Evolutionary conservation across 2,113 vertebrate genomes (phyloP).

Genomic region (Vidua macroura): DNA sequence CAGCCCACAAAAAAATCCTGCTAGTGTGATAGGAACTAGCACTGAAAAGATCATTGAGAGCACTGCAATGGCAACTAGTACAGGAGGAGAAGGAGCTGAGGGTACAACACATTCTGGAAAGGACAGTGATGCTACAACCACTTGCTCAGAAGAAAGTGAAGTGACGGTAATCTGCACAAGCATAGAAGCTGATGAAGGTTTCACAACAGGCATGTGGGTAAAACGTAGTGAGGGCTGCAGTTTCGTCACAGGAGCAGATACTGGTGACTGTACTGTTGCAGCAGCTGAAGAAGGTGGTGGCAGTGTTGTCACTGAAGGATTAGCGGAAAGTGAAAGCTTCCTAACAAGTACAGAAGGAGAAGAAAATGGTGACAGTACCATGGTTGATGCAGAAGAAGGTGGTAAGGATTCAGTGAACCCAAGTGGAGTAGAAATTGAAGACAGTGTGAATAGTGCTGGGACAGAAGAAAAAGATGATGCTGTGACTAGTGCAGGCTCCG

Average conservation of each 20-base stretch:
- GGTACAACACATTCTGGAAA: neutral
- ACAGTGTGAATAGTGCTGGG: conserved; percentile 49
- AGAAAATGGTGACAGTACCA: conserved; percentile 55
- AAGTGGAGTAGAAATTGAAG: neutral
- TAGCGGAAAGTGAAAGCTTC: conserved; percentile 70
- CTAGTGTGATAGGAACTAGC: conserved; percentile 34
- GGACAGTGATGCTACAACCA: conserved; percentile 64
- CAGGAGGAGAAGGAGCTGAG: conserved; percentile 35
- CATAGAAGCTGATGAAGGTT: conserved; percentile 77
- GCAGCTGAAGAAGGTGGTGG: conserved; percentile 71
- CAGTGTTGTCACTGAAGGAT: conserved; percentile 70
- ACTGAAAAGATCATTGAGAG: conserved; percentile 24
- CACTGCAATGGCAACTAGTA: conserved; percentile 62
- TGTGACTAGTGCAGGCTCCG: conserved; percentile 79
- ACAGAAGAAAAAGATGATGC: conserved; percentile 80
- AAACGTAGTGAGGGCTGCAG: neutral
- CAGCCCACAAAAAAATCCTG: neutral
- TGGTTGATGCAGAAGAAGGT: conserved; percentile 53
- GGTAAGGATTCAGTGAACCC: neutral
- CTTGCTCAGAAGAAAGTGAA: conserved; percentile 48
- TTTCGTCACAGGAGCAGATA: conserved; percentile 1
- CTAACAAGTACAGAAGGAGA: conserved; percentile 75
- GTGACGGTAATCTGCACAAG: conserved; percentile 62
- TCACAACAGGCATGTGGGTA: neutral
- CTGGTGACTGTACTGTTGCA: conserved; percentile 65